phyloP scores from a whole-genome alignment of 1,140 invertebrate genomes.

The Asobara japonica region DNA sequence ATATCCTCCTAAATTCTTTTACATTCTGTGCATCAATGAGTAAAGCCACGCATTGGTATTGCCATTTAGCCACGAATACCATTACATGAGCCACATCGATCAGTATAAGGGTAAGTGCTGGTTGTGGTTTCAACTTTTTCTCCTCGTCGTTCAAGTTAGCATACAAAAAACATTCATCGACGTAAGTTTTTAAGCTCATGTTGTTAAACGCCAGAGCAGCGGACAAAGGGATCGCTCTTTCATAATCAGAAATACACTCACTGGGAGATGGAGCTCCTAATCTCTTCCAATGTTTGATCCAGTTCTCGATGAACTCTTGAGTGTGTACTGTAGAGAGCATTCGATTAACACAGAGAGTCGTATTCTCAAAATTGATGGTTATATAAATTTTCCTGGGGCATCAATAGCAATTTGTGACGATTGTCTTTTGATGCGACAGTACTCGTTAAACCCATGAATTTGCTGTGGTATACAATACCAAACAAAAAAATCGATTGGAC shows the following conservation, averaged over 20 bases:
- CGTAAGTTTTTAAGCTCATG: background rate
- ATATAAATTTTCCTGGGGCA: slow-evolving; percentile 10
- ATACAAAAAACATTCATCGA: slow-evolving; percentile 12
- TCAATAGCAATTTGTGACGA: slow-evolving; percentile 10
- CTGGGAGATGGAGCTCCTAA: slow-evolving; percentile 4
- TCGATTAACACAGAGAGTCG: slow-evolving; percentile 1
- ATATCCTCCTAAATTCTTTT: background rate
- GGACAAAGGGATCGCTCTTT: background rate
- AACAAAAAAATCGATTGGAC: background rate
- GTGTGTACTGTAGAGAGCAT: background rate
- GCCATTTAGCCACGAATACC: background rate
- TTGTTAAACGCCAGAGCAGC: background rate
- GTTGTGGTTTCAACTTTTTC: background rate
- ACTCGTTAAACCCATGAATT: slow-evolving; percentile 1
- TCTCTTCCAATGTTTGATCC: background rate
- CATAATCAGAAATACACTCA: slow-evolving; percentile 1
- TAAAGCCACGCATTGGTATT: background rate
- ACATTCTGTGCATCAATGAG: slow-evolving; percentile 9
- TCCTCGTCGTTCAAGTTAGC: background rate
- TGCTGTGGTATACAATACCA: background rate
- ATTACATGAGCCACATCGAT: slow-evolving; percentile 20
- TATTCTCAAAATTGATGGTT: slow-evolving; percentile 10
- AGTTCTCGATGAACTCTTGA: background rate
- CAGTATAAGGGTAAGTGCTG: background rate
- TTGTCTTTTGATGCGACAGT: background rate